A percentile compares a stretch with the other conserved stretches of the same genome.
Conservation (phyloP, 2,888 invertebrate species). For the Ormyrus nitidulus region DNA sequence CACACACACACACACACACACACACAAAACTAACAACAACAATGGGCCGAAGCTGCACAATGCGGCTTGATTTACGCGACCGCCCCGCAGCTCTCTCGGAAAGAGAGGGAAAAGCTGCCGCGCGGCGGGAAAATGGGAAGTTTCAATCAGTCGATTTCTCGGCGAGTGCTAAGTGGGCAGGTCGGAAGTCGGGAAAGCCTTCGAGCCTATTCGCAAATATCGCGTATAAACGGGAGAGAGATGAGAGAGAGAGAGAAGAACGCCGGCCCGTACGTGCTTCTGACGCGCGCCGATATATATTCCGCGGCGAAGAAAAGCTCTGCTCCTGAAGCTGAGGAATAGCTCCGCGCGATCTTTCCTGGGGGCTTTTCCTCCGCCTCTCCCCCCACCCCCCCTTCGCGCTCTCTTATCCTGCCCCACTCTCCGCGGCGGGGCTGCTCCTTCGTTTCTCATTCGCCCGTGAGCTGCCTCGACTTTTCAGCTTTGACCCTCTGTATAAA, state of each 20-base stretch:
- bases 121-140: slow-evolving; percentile 20
- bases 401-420: background rate
- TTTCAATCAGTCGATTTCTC: slow-evolving; percentile 27
- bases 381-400: slow-evolving; percentile 22
- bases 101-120: slow-evolving; percentile 1
- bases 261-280: slow-evolving; percentile 18
- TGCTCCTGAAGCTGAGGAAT: slow-evolving; percentile 75
- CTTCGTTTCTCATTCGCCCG: background rate
- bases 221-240: slow-evolving; percentile 64
- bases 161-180: slow-evolving; percentile 43
- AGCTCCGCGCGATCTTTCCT: slow-evolving; percentile 63
- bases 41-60: background rate
- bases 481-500: background rate
- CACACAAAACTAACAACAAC: background rate
- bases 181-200: slow-evolving; percentile 29
- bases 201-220: slow-evolving; percentile 63
- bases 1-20: too few species aligned
- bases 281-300: slow-evolving; percentile 71
- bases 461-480: background rate
- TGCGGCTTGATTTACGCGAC: slow-evolving; percentile 16
- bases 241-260: too few species aligned
- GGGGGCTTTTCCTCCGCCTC: slow-evolving; percentile 37
- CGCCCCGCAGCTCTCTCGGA: background rate
- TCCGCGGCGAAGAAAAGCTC: slow-evolving; percentile 73
- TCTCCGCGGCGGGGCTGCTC: slow-evolving; percentile 7